A percentile compares a stretch with the other conserved stretches of the same genome.
Conservation (phyloP, 1,140 invertebrate genomes). For the Mamestra configurata region DNA sequence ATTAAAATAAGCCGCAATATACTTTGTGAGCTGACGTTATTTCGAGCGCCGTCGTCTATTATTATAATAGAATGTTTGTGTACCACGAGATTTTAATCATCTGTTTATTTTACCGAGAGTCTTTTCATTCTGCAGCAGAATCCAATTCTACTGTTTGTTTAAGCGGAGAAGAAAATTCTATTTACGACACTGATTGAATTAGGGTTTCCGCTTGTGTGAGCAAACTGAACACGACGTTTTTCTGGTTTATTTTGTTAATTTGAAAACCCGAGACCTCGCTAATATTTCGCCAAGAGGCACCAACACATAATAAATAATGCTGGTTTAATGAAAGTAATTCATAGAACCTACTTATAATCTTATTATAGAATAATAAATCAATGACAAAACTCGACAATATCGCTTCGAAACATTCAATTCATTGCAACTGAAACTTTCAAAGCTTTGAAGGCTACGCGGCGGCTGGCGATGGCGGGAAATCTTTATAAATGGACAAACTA, state of each 20-base stretch:
- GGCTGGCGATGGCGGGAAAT: not conserved
- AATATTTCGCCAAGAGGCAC: not conserved
- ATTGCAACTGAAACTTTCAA: not conserved
- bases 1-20: not conserved
- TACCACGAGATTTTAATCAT: not conserved
- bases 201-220: not conserved
- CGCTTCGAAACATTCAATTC: not conserved
- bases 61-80: not conserved
- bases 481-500: not conserved
- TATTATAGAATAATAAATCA: conserved; percentile 11
- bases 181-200: not conserved
- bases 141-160: not conserved
- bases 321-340: not conserved
- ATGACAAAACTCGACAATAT: not conserved
- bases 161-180: not conserved
- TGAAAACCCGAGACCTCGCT: not conserved
- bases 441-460: not conserved
- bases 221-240: not conserved
- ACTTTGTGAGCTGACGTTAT: conserved; percentile 24
- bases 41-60: conserved; percentile 10
- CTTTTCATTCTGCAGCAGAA: not conserved
- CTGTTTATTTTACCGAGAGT: not conserved
- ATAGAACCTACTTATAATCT: not conserved
- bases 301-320: not conserved
- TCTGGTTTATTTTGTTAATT: not conserved